phyloP scores from a whole-genome alignment of 2,888 invertebrate species.

The Acronicta leporina region DNA sequence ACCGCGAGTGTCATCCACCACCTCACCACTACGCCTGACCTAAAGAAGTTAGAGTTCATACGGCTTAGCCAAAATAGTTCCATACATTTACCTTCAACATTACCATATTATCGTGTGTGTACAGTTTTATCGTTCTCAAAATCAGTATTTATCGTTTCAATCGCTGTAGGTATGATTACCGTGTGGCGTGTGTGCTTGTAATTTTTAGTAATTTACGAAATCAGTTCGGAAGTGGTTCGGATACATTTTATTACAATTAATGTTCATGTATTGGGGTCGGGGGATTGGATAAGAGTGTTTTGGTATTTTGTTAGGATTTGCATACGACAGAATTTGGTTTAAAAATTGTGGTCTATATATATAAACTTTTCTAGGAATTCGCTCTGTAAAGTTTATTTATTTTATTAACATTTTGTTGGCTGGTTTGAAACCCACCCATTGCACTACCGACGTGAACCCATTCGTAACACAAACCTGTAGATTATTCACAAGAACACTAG shows the following conservation, averaged over 20 bases:
- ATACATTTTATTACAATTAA: conserved; percentile 56
- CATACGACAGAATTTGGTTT: background rate
- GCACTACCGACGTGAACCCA: no score
- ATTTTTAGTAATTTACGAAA: conserved; percentile 53
- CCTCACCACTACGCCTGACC: conserved; percentile 18
- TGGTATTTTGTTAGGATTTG: conserved; percentile 11
- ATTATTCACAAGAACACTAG: no score
- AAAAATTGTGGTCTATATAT: background rate
- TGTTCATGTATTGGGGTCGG: conserved; percentile 50
- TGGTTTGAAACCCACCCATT: no score
- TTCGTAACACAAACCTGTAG: no score
- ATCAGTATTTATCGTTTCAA: conserved; percentile 50
- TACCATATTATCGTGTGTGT: conserved; percentile 54
- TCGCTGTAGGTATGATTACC: conserved; percentile 56
- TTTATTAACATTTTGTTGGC: no score
- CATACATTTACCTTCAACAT: conserved; percentile 42
- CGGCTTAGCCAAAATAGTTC: conserved; percentile 16
- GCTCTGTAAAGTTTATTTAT: background rate
- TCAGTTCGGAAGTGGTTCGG: conserved; percentile 52
- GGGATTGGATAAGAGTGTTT: conserved; percentile 26
- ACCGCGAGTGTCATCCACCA: no score
- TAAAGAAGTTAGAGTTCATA: conserved; percentile 33
- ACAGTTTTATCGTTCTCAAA: conserved; percentile 40
- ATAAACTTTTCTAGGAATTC: background rate
- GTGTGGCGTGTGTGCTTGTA: conserved; percentile 56